phyloP scores from a whole-genome alignment of 2,888 invertebrate genomes.

The Zygogramma bicolorata region DNA sequence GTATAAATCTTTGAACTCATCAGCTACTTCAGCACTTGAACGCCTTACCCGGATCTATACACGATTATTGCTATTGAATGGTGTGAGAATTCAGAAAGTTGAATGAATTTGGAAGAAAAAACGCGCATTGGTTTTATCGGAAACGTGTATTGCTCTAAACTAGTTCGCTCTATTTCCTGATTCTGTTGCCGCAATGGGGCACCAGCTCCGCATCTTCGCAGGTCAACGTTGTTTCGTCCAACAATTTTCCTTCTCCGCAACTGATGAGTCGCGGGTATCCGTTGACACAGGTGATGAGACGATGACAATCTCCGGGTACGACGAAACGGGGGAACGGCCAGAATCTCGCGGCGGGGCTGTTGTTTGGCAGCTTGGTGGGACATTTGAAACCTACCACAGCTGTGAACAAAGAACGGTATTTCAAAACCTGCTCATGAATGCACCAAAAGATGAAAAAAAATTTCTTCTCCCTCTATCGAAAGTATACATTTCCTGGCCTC shows the following conservation, averaged over 20 bases:
- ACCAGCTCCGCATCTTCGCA: conserved; percentile 82
- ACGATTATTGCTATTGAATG: neutral
- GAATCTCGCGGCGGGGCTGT: conserved; percentile 87
- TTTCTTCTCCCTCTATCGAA: no score
- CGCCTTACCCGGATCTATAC: no score
- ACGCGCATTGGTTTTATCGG: neutral
- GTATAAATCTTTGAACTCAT: no score
- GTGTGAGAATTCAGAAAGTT: neutral
- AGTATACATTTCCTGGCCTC: no score
- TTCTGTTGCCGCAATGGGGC: conserved; percentile 62
- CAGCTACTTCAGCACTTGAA: no score
- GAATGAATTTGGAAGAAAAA: neutral
- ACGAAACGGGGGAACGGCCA: conserved; percentile 94
- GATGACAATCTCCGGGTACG: conserved; percentile 87
- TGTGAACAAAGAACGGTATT: conserved; percentile 61
- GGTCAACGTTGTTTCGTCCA: conserved; percentile 85
- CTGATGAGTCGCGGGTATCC: conserved; percentile 88
- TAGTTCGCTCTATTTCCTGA: conserved; percentile 52
- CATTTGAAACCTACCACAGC: conserved; percentile 94
- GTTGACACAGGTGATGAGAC: conserved; percentile 91
- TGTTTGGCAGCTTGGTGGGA: conserved; percentile 85
- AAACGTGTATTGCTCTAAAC: neutral
- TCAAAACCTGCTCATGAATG: no score
- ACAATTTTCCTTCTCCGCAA: conserved; percentile 89
- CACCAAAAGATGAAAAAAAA: neutral